Base-by-base conservation (phyloP, 2,888 invertebrate genomes). In the Diplazon laetatorius region DNA sequence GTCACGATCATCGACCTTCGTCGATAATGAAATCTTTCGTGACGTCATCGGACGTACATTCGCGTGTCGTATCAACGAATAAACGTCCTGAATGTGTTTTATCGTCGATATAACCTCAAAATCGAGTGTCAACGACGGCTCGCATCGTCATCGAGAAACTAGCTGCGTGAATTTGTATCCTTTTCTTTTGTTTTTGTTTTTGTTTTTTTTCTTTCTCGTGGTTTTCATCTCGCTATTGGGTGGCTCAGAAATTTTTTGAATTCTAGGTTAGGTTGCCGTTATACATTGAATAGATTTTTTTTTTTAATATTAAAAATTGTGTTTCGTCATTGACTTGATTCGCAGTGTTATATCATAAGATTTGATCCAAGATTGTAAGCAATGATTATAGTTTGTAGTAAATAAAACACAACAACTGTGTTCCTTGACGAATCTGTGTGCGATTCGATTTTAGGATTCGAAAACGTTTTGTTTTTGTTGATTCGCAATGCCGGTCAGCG, bases 401-500 rank as follows among this genome's bases (percentile, higher is more conserved):
- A n/a, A n/a, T n/a, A n/a, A n/a, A n/a, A 22, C 9, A 50, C 3
- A 22, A 12, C 22, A 52, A 52, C 6, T n/a, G 25, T 25, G 12
- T n/a, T 6, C 30, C 37, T 46, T 63, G 50, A 62, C 18, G 42
- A 37, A 30, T 57, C 57, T 14, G 1, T 16, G 0, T 8, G 14
- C 25, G 12, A 50, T 50, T 25, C 20, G 20, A 25, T 62, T 18
- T 3, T 16, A 62, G 62, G 39, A 52, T 42, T 60, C 20, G 12
- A 44, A 30, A 46, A 10, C 20, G 22, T 0, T 22, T 35, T 68
- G 12, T 37, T 59, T 30, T 6, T 30, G 6, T 5, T 9, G 1
- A 68, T 22, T 50, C 55, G 42, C 18, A 57, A 82, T 82, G 81
- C 42, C 70, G 16, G 68, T 63, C 20, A 62, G 44, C 16, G 62